These are phyloP conservation scores for Mystacornis crossleyi DNA, from an alignment of 2,113 vertebrate species.

Conservation along the genomic window DNA sequence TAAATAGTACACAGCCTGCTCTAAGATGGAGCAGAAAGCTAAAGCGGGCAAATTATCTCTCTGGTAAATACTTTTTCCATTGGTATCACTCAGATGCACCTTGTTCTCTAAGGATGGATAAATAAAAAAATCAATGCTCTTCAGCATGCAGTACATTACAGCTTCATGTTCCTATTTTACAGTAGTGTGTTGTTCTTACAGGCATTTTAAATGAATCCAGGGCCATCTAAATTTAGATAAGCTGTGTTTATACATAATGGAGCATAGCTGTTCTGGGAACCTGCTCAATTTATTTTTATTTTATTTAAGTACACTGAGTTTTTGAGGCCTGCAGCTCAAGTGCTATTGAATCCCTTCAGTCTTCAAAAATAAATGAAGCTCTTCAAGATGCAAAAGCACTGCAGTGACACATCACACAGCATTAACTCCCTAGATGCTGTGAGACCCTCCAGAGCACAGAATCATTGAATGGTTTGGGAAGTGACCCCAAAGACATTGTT, in stretches of 20 bases:
- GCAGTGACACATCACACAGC: not conserved
- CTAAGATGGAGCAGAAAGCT: not conserved
- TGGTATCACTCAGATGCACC: conserved; percentile 2
- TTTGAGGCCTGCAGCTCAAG: not conserved
- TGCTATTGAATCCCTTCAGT: not conserved
- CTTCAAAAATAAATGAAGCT: conserved; percentile 21
- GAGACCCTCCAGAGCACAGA: not conserved
- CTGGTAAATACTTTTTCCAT: conserved; percentile 12
- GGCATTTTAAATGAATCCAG: conserved; percentile 23
- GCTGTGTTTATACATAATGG: conserved; percentile 33
- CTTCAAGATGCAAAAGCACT: not conserved
- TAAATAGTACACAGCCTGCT: not conserved
- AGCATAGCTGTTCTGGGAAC: not conserved
- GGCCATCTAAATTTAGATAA: conserved; percentile 59
- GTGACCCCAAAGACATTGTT: not conserved
- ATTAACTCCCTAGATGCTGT: not conserved
- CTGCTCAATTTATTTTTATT: not conserved
- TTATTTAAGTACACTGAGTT: conserved; percentile 8
- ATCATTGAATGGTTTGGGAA: not conserved
- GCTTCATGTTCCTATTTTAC: conserved; percentile 20
- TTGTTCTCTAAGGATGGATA: not conserved
- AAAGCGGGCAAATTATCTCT: not conserved
- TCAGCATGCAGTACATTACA: conserved; percentile 12
- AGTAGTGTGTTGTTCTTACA: conserved; percentile 14
- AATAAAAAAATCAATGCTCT: not conserved